phyloP scores from a whole-genome alignment of 2,888 invertebrate species.

The Xanthostigma xanthostigma region DNA sequence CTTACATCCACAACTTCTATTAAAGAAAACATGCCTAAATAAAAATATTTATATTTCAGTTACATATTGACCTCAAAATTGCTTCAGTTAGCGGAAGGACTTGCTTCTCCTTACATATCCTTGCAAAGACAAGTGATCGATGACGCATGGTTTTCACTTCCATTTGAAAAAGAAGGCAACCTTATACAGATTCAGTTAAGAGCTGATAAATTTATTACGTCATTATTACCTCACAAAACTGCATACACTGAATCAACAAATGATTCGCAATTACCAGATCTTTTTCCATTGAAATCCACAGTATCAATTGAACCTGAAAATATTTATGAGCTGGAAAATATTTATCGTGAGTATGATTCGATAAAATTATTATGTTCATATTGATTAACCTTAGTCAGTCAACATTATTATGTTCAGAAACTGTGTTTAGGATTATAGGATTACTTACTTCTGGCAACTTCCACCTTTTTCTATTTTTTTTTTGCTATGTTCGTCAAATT shows the following conservation, averaged over 20 bases:
- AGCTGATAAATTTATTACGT: constrained; percentile 51
- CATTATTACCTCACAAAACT: constrained; percentile 36
- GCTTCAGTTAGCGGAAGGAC: constrained; percentile 50
- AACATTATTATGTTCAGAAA: too few species aligned
- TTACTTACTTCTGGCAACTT: too few species aligned
- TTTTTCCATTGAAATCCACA: constrained; percentile 60
- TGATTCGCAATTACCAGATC: constrained; percentile 44
- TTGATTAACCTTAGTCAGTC: neutral
- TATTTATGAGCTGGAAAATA: constrained; percentile 44
- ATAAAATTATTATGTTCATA: constrained; percentile 10
- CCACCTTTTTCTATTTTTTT: too few species aligned
- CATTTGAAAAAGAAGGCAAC: constrained; percentile 43
- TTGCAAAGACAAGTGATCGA: constrained; percentile 41
- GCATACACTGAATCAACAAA: constrained; percentile 32
- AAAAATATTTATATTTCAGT: constrained; percentile 31
- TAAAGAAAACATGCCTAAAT: neutral
- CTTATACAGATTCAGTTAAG: constrained; percentile 47
- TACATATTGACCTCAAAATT: constrained; percentile 47
- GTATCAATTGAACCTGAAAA: constrained; percentile 48
- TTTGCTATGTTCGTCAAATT: too few species aligned
- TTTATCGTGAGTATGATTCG: constrained; percentile 50
- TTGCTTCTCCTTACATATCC: constrained; percentile 36
- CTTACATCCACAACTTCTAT: neutral
- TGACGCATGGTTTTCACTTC: constrained; percentile 39
- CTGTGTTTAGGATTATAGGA: too few species aligned